Conservation (phyloP, 1,140 invertebrate genomes). For the Ips nitidus region DNA sequence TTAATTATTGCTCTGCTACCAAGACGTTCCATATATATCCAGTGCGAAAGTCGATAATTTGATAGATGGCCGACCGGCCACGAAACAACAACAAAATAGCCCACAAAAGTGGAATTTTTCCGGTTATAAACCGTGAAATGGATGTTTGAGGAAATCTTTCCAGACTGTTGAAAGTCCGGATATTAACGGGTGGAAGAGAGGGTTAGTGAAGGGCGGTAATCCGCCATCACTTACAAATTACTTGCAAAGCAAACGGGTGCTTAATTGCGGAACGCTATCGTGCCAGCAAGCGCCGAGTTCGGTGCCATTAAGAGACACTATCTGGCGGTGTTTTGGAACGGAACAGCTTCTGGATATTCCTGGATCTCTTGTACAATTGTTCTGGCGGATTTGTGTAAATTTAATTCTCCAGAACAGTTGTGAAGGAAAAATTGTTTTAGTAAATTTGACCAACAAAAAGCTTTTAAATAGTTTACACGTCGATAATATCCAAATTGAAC, state of each 20-base stretch:
- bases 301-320: slow-evolving; percentile 9
- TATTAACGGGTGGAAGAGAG: not conserved
- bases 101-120: not conserved
- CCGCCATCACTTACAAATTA: slow-evolving; percentile 8
- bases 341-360: not conserved
- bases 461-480: too few species aligned
- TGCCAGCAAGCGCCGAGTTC: not conserved
- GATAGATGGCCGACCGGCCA: too few species aligned
- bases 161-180: not conserved
- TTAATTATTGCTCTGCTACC: not conserved
- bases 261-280: slow-evolving; percentile 9
- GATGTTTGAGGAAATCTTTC: not conserved
- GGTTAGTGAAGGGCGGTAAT: not conserved
- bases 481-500: too few species aligned
- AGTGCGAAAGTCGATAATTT: not conserved
- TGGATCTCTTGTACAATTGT: not conserved
- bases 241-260: slow-evolving; percentile 9
- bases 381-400: too few species aligned
- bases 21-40: not conserved
- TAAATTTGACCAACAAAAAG: too few species aligned
- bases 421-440: too few species aligned
- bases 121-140: not conserved
- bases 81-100: too few species aligned
- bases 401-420: too few species aligned
- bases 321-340: not conserved